A percentile compares a stretch with the other conserved stretches of the same genome.
Evolutionary conservation across 2,888 invertebrate genomes (phyloP).

Genomic region (Epirrhoe alternata): DNA sequence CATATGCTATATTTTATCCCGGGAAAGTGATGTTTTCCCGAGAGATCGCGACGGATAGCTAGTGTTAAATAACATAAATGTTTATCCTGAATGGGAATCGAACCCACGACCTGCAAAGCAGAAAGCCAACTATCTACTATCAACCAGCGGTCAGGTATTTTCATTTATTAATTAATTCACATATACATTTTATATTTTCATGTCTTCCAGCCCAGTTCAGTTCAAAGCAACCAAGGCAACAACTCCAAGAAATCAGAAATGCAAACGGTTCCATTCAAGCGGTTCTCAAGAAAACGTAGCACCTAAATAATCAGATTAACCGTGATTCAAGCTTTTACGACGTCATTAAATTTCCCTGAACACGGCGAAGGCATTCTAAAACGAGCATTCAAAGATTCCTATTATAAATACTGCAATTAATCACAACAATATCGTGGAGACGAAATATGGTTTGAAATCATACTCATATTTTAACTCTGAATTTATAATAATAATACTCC

Average conservation of each 20-base stretch:
- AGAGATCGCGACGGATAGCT: too few species aligned
- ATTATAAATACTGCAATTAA: constrained; percentile 29
- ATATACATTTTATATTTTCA: background rate
- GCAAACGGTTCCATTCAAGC: constrained; percentile 36
- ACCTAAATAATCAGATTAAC: constrained; percentile 44
- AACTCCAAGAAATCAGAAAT: constrained; percentile 17
- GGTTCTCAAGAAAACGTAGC: constrained; percentile 34
- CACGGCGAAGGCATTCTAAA: constrained; percentile 41
- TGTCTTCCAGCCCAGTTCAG: background rate
- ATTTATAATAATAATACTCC: too few species aligned
- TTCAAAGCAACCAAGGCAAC: background rate
- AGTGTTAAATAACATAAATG: too few species aligned
- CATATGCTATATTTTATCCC: too few species aligned
- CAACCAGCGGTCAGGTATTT: too few species aligned
- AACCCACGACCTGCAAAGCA: too few species aligned
- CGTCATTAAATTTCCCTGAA: constrained; percentile 44
- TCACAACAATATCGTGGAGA: constrained; percentile 22
- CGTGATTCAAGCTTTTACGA: constrained; percentile 44
- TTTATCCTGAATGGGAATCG: too few species aligned
- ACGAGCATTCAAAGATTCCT: constrained; percentile 32
- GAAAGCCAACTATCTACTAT: too few species aligned
- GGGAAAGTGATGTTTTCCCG: too few species aligned
- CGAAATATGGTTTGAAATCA: background rate
- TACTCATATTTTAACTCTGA: too few species aligned
- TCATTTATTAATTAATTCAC: background rate